Evolutionary conservation across 1,140 invertebrate genomes (phyloP).

Genomic region (Calycopis cecrops): DNA sequence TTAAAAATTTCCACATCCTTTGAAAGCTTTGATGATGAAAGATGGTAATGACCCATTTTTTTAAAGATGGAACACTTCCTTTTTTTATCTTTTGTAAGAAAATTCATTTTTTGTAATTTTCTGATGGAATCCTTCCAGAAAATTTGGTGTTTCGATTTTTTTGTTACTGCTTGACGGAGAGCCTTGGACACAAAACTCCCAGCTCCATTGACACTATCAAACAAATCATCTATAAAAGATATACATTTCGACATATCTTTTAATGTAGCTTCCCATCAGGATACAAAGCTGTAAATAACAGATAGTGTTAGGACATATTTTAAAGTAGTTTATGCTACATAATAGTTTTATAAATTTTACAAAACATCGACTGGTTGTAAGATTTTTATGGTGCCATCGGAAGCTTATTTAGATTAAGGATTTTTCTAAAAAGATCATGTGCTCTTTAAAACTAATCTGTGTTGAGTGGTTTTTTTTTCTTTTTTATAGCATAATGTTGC

Average conservation of each 20-base stretch:
- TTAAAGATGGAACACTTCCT: slow-evolving; percentile 22
- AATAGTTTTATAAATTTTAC: neutral
- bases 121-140: slow-evolving; percentile 10
- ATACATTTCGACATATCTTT: slow-evolving; percentile 19
- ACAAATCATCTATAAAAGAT: slow-evolving; percentile 21
- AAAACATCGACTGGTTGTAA: neutral
- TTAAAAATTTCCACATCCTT: slow-evolving; percentile 21
- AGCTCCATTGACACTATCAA: no score
- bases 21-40: slow-evolving; percentile 27
- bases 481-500: no score
- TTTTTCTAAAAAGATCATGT: no score
- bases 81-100: slow-evolving; percentile 18
- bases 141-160: no score
- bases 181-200: no score
- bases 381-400: no score
- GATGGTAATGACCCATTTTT: slow-evolving; percentile 23
- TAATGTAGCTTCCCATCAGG: slow-evolving; percentile 15
- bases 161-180: no score
- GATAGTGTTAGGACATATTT: no score
- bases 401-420: neutral
- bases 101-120: slow-evolving; percentile 20
- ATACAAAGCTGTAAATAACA: slow-evolving; percentile 20
- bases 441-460: no score
- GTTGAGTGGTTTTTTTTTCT: no score
- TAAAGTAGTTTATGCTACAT: neutral